Evolutionary conservation across 2,888 invertebrate species (phyloP).

Genomic region (Nemotelus pantherinus): DNA sequence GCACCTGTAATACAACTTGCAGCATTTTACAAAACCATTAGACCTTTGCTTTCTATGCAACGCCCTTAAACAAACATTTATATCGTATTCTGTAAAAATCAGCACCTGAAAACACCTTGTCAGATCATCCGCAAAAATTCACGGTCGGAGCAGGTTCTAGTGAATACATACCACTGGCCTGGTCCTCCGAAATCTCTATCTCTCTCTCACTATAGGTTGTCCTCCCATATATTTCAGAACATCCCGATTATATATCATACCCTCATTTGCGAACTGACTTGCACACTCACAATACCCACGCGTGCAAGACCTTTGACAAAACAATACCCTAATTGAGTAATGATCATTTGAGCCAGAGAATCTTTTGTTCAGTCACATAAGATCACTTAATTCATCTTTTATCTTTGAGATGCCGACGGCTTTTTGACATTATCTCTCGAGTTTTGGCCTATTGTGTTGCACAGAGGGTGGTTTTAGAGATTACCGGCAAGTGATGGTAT

Average conservation of each 20-base stretch:
- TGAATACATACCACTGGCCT: not conserved
- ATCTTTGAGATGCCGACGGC: constrained; percentile 10
- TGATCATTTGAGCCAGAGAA: constrained; percentile 14
- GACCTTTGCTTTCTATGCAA: constrained; percentile 6
- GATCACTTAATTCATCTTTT: constrained; percentile 33
- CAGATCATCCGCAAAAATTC: constrained; percentile 21
- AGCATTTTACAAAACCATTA: not conserved
- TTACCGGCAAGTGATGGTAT: constrained; percentile 39
- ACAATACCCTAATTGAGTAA: constrained; percentile 42
- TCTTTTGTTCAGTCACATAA: constrained; percentile 17
- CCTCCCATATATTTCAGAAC: not conserved
- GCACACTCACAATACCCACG: not conserved
- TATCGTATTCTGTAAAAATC: not conserved
- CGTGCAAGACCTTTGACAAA: constrained; percentile 7
- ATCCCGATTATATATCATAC: not conserved
- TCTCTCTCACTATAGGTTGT: no score
- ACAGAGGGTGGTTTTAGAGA: constrained; percentile 27
- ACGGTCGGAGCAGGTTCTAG: not conserved
- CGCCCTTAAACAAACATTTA: constrained; percentile 37
- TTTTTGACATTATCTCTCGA: constrained; percentile 23
- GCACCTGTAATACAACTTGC: no score
- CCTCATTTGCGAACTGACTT: not conserved
- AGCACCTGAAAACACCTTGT: constrained; percentile 20
- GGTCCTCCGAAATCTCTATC: no score
- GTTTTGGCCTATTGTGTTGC: constrained; percentile 20